A percentile compares a stretch with the other conserved stretches of the same genome.
Evolutionary conservation across 2,113 vertebrate species (phyloP).

Genomic region (Ginglymostoma cirratum): DNA sequence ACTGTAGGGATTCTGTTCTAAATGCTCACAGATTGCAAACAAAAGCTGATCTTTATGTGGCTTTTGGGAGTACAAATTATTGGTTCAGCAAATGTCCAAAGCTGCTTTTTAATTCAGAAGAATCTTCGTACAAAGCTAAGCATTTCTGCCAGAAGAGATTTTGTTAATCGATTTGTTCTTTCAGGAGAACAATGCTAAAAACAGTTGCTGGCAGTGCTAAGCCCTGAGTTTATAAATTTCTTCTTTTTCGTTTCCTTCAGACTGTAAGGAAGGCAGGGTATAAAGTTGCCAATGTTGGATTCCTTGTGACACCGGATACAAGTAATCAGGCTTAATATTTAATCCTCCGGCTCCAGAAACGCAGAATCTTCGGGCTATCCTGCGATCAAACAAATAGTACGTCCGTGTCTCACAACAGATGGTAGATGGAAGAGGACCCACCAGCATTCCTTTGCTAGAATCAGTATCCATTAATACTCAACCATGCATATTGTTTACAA

Average conservation of each 20-base stretch:
- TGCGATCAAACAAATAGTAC: background rate
- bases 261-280: background rate
- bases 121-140: background rate
- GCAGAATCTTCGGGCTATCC: background rate
- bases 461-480: background rate
- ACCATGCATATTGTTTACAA: background rate
- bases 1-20: background rate
- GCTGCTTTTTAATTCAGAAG: background rate
- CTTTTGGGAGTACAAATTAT: background rate
- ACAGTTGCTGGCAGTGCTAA: background rate
- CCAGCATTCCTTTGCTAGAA: background rate
- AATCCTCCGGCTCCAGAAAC: constrained; percentile 2
- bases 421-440: background rate
- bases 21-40: background rate
- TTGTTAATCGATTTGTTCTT: background rate
- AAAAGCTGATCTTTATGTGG: background rate
- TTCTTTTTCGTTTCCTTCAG: background rate
- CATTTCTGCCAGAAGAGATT: background rate
- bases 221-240: background rate
- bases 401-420: background rate
- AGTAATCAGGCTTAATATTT: background rate
- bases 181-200: background rate
- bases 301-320: constrained; percentile 3
- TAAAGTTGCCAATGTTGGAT: background rate
- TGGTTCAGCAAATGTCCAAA: background rate